phyloP scores from a whole-genome alignment of 2,888 invertebrate species.

The Plemyria rubiginata region DNA sequence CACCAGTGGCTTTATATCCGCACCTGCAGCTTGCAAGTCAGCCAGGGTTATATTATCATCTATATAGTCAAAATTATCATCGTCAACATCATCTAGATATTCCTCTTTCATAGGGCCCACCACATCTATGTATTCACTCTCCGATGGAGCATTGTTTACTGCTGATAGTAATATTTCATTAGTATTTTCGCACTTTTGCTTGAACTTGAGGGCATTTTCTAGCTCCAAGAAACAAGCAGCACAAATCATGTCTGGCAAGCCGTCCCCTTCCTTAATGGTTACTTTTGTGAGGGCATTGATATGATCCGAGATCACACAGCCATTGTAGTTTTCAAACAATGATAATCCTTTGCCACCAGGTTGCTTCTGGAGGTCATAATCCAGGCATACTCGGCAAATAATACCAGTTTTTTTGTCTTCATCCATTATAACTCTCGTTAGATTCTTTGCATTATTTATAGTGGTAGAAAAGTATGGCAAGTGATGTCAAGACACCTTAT shows the following conservation, averaged over 20 bases:
- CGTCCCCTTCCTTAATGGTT: conserved; percentile 61
- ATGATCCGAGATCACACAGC: conserved; percentile 57
- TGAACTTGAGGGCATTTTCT: conserved; percentile 64
- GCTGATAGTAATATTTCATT: conserved; percentile 52
- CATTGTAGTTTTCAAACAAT: conserved; percentile 62
- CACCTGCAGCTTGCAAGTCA: conserved; percentile 9
- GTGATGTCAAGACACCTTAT: neutral
- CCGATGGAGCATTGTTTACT: conserved; percentile 4
- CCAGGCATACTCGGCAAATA: conserved; percentile 67
- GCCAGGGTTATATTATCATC: conserved; percentile 23
- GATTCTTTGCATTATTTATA: no score
- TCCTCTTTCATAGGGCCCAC: conserved; percentile 21
- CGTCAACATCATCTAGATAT: conserved; percentile 16
- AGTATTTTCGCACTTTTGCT: conserved; percentile 65
- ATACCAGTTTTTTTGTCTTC: conserved; percentile 41
- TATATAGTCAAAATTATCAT: conserved; percentile 9
- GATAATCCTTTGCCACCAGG: conserved; percentile 55
- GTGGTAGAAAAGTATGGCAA: no score
- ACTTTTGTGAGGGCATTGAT: conserved; percentile 64
- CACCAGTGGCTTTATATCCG: neutral
- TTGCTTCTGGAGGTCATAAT: conserved; percentile 37
- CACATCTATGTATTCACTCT: conserved; percentile 3
- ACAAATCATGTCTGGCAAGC: conserved; percentile 69
- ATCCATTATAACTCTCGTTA: no score
- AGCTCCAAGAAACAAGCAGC: conserved; percentile 63